Evolutionary conservation across 2,113 vertebrate genomes (phyloP), one percentile per base, ranked within the genome.

Genomic region (Daubentonia madagascariensis): DNA sequence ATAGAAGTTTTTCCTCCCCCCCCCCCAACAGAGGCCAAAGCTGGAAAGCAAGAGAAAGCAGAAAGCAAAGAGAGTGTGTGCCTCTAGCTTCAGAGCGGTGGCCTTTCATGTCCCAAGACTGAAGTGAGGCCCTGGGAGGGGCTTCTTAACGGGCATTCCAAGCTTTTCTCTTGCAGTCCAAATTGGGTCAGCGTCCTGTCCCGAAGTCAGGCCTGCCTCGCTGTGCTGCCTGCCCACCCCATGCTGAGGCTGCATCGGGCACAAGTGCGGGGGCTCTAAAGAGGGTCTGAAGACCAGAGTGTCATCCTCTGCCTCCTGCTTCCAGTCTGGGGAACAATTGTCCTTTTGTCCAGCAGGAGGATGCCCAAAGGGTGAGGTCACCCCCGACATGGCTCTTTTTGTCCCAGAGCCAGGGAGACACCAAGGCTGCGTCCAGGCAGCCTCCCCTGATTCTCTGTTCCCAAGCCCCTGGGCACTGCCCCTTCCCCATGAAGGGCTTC

Each of bases 341-440:
- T 80, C 52, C 94, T 87, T 97, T 97, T 98, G 95, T 98, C 84
- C 43, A n/a, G 17, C 70, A 87, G 84, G 59, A 94, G 89, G 92
- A 98, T 98, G 97, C 96, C 96, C 98, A 94, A 96, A 81, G 95
- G 63, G 95, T 98, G 98, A 98, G 96, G 97, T 98, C 98, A 98
- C 75, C 92, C 96, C 96, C 89, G 59, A 54, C 90, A 94, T 96
- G 97, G 59, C 87, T 90, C 45, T 96, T 89, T 98, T 98, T 98
- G 97, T 98, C 93, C 89, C 45, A 68, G 37, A 89, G 93, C 76
- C 94, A 97, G 73, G 83, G 81, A 97, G 90, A 95, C 92, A 92
- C 94, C 94, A 92, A 93, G 85, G 70, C 96, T 79, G 79, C 95
- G 76, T 50, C 85, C 40, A 59, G 84, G 52, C 89, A n/a, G 70